These are phyloP conservation scores for Leucozona laternaria DNA, from an alignment of 2,888 invertebrate species.

Conservation along the genomic window DNA sequence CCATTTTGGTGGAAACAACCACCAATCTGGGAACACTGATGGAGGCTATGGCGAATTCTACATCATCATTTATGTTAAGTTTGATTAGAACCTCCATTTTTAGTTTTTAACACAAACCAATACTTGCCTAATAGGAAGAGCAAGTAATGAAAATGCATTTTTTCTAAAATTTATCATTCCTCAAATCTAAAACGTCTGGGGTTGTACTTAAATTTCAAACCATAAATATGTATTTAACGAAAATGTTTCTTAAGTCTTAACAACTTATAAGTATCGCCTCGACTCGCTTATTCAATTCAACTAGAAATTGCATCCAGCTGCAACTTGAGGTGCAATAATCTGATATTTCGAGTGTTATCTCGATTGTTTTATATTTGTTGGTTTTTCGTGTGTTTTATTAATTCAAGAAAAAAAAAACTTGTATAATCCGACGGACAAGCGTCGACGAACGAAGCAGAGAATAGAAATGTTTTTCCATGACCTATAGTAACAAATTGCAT, in stretches of 20 bases:
- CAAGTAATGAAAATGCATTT: not conserved
- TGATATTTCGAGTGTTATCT: slow-evolving; percentile 6
- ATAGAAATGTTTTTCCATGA: slow-evolving; percentile 37
- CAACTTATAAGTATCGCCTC: not conserved
- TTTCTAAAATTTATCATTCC: not conserved
- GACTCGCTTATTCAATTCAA: not conserved
- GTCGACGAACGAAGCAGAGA: slow-evolving; percentile 1
- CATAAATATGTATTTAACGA: not conserved
- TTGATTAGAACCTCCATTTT: no score
- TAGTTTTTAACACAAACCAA: no score
- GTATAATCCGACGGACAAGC: slow-evolving; percentile 1
- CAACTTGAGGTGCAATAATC: slow-evolving; percentile 10
- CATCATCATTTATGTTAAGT: no score
- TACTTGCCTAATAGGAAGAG: no score
- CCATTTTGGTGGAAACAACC: no score
- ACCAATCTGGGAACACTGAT: no score
- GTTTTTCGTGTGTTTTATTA: slow-evolving; percentile 11
- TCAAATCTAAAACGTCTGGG: not conserved
- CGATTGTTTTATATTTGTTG: slow-evolving; percentile 5
- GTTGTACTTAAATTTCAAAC: not conserved
- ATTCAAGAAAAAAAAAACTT: slow-evolving; percentile 5
- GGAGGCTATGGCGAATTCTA: no score
- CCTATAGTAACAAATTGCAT: slow-evolving; percentile 40
- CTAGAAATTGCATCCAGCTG: not conserved
- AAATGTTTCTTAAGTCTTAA: not conserved